phyloP scores from a whole-genome alignment of 2,797 vertebrate species.

The Denticeps clupeoides region DNA sequence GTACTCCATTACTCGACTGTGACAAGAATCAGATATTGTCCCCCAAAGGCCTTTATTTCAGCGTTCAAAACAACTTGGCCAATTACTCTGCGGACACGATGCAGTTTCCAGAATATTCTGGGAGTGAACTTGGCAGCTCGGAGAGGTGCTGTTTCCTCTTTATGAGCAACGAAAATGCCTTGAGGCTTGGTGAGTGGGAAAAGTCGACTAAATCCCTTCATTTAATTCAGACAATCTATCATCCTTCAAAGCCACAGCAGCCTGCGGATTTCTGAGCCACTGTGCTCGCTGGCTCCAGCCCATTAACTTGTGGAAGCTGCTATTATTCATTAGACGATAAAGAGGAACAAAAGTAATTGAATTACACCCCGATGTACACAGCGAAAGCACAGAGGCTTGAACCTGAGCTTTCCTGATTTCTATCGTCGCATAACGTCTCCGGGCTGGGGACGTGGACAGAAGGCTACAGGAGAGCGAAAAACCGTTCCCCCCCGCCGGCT shows the following conservation, averaged over 20 bases:
- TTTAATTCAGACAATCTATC: conserved; percentile 40
- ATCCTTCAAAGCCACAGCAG: conserved; percentile 38
- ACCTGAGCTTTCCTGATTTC: conserved; percentile 38
- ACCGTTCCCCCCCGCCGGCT: background rate
- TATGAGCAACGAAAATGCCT: conserved; percentile 40
- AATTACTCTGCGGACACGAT: conserved; percentile 31
- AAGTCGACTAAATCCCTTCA: conserved; percentile 27
- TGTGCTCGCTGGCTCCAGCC: conserved; percentile 48
- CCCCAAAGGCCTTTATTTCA: conserved; percentile 19
- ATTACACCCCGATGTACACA: conserved; percentile 47
- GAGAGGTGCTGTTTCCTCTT: conserved; percentile 53
- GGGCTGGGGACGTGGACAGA: conserved; percentile 21
- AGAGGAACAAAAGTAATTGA: conserved; percentile 51
- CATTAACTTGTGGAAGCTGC: conserved; percentile 46
- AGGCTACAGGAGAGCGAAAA: background rate
- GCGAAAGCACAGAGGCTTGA: conserved; percentile 39
- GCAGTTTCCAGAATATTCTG: conserved; percentile 21
- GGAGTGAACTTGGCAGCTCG: conserved; percentile 55
- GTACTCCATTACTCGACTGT: conserved; percentile 6
- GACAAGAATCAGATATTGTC: conserved; percentile 12
- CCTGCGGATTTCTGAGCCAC: conserved; percentile 44
- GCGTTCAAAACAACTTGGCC: conserved; percentile 25
- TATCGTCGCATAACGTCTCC: conserved; percentile 25
- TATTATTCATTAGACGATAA: conserved; percentile 51
- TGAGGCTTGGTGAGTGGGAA: conserved; percentile 10